These are phyloP conservation scores for Heliconius aoede DNA, from an alignment of 2,888 invertebrate genomes.

Conservation along the genomic window DNA sequence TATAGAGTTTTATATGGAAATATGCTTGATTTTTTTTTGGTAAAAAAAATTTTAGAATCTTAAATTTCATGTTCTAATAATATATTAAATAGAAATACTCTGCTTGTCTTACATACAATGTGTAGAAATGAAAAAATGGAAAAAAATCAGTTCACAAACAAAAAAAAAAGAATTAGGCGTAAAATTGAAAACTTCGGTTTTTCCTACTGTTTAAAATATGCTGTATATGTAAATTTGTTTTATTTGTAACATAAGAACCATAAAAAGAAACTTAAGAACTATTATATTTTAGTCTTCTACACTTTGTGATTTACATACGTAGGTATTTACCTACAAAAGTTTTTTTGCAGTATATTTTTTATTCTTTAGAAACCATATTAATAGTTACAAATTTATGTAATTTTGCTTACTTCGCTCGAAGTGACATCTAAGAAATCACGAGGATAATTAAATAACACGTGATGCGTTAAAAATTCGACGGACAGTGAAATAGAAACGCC, in stretches of 20 bases:
- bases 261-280: neutral
- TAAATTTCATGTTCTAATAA: neutral
- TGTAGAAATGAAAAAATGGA: no score
- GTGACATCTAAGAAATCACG: neutral
- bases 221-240: neutral
- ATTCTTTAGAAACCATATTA: neutral
- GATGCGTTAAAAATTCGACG: no score
- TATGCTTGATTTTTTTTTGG: neutral
- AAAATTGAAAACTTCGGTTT: no score
- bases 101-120: no score
- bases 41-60: neutral
- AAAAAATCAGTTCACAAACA: no score
- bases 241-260: neutral
- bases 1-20: neutral
- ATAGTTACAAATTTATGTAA: neutral
- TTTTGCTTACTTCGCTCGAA: neutral
- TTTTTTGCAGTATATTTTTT: neutral
- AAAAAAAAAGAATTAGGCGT: no score
- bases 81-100: no score
- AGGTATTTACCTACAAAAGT: no score
- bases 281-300: neutral
- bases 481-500: no score
- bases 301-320: neutral
- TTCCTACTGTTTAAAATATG: no score
- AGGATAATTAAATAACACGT: no score